These are phyloP conservation scores for Microplitis deprimator DNA, from an alignment of 2,888 invertebrate genomes.

Conservation along the genomic window DNA sequence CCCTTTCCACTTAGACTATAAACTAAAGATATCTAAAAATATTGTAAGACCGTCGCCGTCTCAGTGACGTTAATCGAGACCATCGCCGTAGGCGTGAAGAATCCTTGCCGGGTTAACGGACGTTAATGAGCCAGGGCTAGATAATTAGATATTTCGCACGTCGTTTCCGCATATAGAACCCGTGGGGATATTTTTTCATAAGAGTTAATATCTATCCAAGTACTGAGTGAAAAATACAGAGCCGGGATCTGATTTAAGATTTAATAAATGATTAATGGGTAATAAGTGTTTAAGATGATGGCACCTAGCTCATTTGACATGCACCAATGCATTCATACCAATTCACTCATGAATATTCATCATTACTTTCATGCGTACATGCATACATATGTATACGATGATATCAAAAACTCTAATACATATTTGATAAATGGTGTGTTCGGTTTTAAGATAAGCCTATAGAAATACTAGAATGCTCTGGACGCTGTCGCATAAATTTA, in stretches of 20 bases:
- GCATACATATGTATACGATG: conserved; percentile 36
- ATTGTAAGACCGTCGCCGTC: not conserved
- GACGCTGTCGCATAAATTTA: conserved; percentile 63
- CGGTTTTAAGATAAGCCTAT: conserved; percentile 31
- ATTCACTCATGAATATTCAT: conserved; percentile 68
- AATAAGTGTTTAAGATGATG: conserved; percentile 62
- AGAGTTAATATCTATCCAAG: conserved; percentile 8
- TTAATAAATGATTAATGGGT: conserved; percentile 13
- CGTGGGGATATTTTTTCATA: conserved; percentile 6
- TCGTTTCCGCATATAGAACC: conserved; percentile 53
- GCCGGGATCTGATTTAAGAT: conserved; percentile 42
- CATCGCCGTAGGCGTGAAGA: conserved; percentile 5
- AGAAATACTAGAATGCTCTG: conserved; percentile 39
- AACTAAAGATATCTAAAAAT: not conserved
- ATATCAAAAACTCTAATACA: not conserved
- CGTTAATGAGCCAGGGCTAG: conserved; percentile 39
- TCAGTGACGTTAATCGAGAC: not conserved
- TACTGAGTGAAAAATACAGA: conserved; percentile 49
- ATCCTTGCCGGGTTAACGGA: conserved; percentile 24
- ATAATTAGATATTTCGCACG: conserved; percentile 55
- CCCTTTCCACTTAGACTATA: not conserved
- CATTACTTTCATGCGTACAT: conserved; percentile 41
- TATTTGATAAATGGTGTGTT: conserved; percentile 7
- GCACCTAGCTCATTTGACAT: conserved; percentile 62
- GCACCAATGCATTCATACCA: conserved; percentile 70